These are phyloP conservation scores for Acrossocheilus wenchowensis DNA, from an alignment of 2,797 vertebrate genomes.

Conservation along the genomic window DNA sequence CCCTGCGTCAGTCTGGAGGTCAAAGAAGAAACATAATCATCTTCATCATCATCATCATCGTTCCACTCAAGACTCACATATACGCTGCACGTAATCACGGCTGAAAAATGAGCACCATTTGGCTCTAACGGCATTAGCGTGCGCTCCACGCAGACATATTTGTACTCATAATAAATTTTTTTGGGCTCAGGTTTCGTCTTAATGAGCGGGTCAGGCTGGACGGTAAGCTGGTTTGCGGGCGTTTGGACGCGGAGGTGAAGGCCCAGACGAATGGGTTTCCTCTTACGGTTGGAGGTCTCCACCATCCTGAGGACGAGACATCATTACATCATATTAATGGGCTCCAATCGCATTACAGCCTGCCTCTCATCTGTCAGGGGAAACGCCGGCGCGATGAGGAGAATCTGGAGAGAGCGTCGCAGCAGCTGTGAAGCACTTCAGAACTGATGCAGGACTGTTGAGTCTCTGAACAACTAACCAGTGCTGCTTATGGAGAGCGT, in stretches of 20 bases:
- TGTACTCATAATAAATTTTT: conserved; percentile 69
- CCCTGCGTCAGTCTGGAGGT: conserved; percentile 33
- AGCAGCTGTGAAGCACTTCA: conserved; percentile 13
- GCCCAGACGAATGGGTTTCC: conserved; percentile 62
- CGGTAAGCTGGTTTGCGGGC: conserved; percentile 60
- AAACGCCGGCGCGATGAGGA: background rate
- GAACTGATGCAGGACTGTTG: background rate
- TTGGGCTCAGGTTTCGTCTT: conserved; percentile 64
- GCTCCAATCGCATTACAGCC: conserved; percentile 71
- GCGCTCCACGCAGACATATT: conserved; percentile 67
- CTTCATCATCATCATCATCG: conserved; percentile 17
- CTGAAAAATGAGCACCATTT: conserved; percentile 68
- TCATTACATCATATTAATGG: conserved; percentile 76
- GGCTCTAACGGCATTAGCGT: conserved; percentile 67
- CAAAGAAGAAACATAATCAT: conserved; percentile 8
- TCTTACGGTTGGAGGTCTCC: conserved; percentile 51
- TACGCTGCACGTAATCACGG: conserved; percentile 52
- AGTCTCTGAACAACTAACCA: background rate
- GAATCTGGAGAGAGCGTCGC: background rate
- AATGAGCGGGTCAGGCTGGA: conserved; percentile 61
- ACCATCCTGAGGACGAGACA: conserved; percentile 69
- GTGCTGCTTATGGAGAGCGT: background rate
- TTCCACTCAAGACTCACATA: background rate
- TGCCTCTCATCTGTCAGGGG: conserved; percentile 58
- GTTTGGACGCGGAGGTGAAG: conserved; percentile 51